These are phyloP conservation scores for Sussaba pulchella DNA, from an alignment of 2,888 invertebrate species.

Conservation along the genomic window DNA sequence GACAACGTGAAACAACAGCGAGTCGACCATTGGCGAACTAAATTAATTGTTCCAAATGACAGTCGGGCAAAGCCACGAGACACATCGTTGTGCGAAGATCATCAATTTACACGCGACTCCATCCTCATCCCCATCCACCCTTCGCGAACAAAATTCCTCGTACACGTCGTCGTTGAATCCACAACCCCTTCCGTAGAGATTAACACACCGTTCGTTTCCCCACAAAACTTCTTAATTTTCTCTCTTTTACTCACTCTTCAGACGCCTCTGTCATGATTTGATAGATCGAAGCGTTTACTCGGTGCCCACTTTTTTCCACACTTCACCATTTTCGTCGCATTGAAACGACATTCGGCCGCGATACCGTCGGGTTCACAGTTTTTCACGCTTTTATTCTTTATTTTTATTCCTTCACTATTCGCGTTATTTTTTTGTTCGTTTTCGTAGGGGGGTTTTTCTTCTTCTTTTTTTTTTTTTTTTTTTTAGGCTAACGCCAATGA, in stretches of 20 bases:
- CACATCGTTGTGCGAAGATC: too few relatives aligned
- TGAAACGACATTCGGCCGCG: slow-evolving; percentile 81
- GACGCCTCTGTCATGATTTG: slow-evolving; percentile 96
- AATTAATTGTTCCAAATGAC: too few relatives aligned
- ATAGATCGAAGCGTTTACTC: slow-evolving; percentile 93
- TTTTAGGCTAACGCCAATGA: slow-evolving; percentile 80
- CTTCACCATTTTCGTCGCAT: slow-evolving; percentile 94
- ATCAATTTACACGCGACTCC: too few relatives aligned
- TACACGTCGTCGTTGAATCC: too few relatives aligned
- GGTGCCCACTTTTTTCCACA: slow-evolving; percentile 92
- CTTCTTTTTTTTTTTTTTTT: slow-evolving; percentile 66
- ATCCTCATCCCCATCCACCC: too few relatives aligned
- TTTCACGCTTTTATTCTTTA: slow-evolving; percentile 7
- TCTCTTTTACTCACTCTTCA: slow-evolving; percentile 91
- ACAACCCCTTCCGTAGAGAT: slow-evolving; percentile 30
- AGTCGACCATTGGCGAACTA: too few relatives aligned
- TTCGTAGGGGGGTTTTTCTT: slow-evolving; percentile 59
- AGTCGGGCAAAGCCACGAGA: too few relatives aligned
- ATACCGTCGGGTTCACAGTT: slow-evolving; percentile 61
- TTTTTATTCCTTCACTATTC: slow-evolving; percentile 36
- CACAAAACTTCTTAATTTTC: background rate
- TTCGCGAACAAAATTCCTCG: too few relatives aligned
- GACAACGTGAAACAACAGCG: too few relatives aligned
- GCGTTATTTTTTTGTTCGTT: background rate
- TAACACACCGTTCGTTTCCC: slow-evolving; percentile 22